Conservation (phyloP, 2,113 vertebrate genomes). For the Porphyrio hochstetteri region DNA sequence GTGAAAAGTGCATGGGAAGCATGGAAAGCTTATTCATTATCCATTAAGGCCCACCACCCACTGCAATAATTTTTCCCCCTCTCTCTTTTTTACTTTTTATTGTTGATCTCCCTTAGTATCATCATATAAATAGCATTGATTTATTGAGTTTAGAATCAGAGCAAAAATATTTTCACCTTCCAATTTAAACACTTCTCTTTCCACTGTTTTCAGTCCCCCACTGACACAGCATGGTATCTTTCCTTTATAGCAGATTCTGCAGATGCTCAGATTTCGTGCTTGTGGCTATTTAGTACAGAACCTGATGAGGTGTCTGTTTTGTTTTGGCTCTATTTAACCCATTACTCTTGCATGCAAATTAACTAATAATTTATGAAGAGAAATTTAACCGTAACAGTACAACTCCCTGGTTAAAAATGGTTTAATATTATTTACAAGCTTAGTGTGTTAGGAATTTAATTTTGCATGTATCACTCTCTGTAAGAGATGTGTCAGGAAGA, state of each 20-base stretch:
- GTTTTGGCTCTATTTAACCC: not conserved
- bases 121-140: not conserved
- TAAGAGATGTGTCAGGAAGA: not conserved
- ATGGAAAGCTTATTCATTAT: not conserved
- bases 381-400: not conserved
- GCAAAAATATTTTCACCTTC: not conserved
- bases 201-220: not conserved
- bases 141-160: not conserved
- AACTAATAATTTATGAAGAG: not conserved
- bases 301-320: not conserved
- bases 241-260: not conserved
- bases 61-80: too few relatives aligned
- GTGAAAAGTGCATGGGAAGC: not conserved
- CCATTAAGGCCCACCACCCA: too few relatives aligned
- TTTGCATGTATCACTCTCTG: not conserved
- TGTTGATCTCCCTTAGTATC: not conserved
- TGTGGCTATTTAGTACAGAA: not conserved
- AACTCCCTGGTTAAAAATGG: not conserved
- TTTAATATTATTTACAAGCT: constrained; percentile 9
- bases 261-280: not conserved
- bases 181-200: not conserved
- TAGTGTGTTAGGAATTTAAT: not conserved
- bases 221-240: not conserved
- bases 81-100: too few relatives aligned
- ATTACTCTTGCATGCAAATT: not conserved